Percentiles rank a stretch among this genome's conserved stretches.
Conservation (phyloP, 2,888 invertebrate species). For the Pollenia angustigena region DNA sequence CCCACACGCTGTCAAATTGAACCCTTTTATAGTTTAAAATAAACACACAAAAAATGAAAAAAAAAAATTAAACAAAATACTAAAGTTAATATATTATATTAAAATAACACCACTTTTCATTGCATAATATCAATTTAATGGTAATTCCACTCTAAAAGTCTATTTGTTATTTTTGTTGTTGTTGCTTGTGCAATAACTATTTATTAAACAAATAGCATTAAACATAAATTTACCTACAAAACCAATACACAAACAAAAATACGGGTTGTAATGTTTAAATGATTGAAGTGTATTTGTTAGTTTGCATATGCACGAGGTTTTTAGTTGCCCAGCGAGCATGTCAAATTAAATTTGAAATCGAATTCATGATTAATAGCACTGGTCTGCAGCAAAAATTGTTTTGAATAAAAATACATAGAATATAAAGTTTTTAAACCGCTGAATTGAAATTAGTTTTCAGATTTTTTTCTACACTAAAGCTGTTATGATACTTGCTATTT, state of each 20-base stretch:
- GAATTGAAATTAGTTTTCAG: too few relatives aligned
- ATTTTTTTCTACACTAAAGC: too few relatives aligned
- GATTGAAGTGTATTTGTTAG: conserved; percentile 41
- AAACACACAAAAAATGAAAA: not conserved
- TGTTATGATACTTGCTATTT: too few relatives aligned
- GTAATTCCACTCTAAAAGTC: conserved; percentile 66
- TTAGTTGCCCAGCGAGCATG: not conserved
- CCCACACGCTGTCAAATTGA: conserved; percentile 16
- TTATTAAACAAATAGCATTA: conserved; percentile 56
- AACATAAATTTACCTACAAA: conserved; percentile 15
- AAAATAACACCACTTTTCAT: conserved; percentile 67
- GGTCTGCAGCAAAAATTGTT: too few relatives aligned
- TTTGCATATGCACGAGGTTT: not conserved
- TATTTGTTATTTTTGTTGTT: conserved; percentile 46
- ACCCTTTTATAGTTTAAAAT: conserved; percentile 48
- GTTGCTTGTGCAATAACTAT: conserved; percentile 29
- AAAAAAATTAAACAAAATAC: conserved; percentile 53
- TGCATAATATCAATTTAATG: conserved; percentile 71
- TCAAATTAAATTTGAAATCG: too few relatives aligned
- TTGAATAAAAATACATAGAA: too few relatives aligned
- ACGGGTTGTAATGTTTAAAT: conserved; percentile 45
- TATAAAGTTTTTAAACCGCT: too few relatives aligned
- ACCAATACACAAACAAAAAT: not conserved
- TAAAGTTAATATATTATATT: conserved; percentile 65
- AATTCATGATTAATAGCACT: too few relatives aligned